These are phyloP conservation scores for Champsocephalus gunnari DNA, from an alignment of 2,797 vertebrate genomes.

Conservation along the genomic window DNA sequence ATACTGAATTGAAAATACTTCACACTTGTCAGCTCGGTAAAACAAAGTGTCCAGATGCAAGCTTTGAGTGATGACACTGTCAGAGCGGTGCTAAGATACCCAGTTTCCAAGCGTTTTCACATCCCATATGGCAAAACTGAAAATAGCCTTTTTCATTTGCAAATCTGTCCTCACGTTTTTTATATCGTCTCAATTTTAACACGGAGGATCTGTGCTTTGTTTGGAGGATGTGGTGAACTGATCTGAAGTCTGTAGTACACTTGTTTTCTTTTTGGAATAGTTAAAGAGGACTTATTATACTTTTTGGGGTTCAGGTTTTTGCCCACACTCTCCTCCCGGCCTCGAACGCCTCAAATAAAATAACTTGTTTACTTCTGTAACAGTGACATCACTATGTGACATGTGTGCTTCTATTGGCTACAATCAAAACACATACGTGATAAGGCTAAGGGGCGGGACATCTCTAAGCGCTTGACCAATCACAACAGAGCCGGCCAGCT, in stretches of 20 bases:
- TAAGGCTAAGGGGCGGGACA: no score
- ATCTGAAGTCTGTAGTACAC: background rate
- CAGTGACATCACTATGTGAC: no score
- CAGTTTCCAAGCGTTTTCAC: constrained; percentile 30
- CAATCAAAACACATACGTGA: no score
- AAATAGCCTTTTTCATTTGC: constrained; percentile 18
- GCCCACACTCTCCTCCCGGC: no score
- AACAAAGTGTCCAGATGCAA: constrained; percentile 56
- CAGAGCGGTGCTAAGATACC: constrained; percentile 21
- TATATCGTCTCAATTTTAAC: background rate
- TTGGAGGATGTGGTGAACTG: background rate
- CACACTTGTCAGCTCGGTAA: constrained; percentile 47
- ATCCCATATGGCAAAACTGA: constrained; percentile 20
- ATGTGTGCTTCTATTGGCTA: no score
- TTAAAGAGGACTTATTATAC: no score
- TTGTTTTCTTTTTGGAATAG: background rate
- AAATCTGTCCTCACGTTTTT: background rate
- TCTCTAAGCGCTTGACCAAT: no score
- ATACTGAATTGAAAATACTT: constrained; percentile 50
- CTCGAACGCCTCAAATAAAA: no score
- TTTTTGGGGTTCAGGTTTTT: no score
- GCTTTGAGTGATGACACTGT: constrained; percentile 19
- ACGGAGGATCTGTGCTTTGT: background rate
- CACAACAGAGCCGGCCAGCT: no score
- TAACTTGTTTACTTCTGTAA: no score